Evolutionary conservation across 2,113 vertebrate species (phyloP).

Genomic region (Butorides virescens): DNA sequence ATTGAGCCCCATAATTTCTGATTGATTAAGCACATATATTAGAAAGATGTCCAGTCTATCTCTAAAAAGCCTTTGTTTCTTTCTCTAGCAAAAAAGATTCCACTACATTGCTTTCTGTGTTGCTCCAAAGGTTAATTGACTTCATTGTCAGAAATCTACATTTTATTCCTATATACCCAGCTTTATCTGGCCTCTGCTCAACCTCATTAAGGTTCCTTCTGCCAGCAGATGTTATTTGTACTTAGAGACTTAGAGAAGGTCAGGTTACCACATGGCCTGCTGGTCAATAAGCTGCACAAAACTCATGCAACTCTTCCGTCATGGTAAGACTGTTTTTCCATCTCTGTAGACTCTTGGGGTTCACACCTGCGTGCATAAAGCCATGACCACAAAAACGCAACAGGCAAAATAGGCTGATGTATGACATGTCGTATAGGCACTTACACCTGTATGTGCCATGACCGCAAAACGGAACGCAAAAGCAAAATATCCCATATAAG

Average conservation of each 20-base stretch:
- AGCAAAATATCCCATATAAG: neutral
- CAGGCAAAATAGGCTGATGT: neutral
- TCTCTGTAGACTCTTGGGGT: neutral
- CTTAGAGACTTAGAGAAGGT: neutral
- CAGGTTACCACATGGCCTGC: neutral
- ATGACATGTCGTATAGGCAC: neutral
- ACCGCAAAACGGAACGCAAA: neutral
- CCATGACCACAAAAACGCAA: neutral
- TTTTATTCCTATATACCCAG: neutral
- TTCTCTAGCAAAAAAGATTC: neutral
- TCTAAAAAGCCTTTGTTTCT: neutral
- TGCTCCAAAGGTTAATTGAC: neutral
- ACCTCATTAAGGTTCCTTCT: slow-evolving; percentile 5
- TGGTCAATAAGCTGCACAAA: slow-evolving; percentile 6
- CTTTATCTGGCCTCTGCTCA: neutral
- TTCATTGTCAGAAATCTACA: neutral
- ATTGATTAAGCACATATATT: neutral
- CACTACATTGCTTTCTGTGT: neutral
- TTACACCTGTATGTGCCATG: neutral
- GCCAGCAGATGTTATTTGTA: neutral
- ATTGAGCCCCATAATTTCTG: neutral
- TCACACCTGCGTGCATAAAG: neutral
- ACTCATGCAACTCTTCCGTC: neutral
- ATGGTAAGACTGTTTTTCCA: neutral
- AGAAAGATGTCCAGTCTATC: neutral